A percentile compares a stretch with the other conserved stretches of the same genome.
Conservation (phyloP, 2,797 vertebrate species). For the Chelon labrosus region DNA sequence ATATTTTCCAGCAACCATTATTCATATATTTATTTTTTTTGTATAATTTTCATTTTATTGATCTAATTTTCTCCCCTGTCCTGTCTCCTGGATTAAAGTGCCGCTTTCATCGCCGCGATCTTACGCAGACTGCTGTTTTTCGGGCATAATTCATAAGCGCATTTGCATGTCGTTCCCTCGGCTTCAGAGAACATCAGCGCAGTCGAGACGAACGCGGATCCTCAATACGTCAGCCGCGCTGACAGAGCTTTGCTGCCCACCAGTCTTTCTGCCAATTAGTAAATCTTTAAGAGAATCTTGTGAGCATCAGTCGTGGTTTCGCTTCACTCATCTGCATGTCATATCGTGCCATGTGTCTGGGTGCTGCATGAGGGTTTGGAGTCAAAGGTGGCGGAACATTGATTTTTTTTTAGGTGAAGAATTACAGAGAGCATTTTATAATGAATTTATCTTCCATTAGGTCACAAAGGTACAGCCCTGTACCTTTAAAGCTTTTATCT, state of each 20-base stretch:
- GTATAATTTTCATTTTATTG: background rate
- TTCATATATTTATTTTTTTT: background rate
- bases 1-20: background rate
- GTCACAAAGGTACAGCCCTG: conserved; percentile 23
- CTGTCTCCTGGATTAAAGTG: background rate
- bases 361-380: conserved; percentile 3
- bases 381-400: background rate
- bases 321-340: conserved; percentile 13
- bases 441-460: conserved; percentile 39
- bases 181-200: conserved; percentile 57
- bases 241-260: conserved; percentile 13
- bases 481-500: conserved; percentile 58
- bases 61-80: background rate
- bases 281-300: conserved; percentile 10
- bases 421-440: conserved; percentile 40
- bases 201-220: conserved; percentile 1
- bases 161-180: conserved; percentile 61
- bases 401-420: conserved; percentile 18
- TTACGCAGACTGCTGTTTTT: background rate
- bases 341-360: background rate
- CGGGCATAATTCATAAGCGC: conserved; percentile 26
- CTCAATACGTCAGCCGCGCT: conserved; percentile 2
- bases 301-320: conserved; percentile 19
- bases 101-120: background rate
- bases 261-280: background rate